These are phyloP conservation scores for Tympanuchus pallidicinctus DNA, from an alignment of 2,113 vertebrate genomes.

Conservation along the genomic window DNA sequence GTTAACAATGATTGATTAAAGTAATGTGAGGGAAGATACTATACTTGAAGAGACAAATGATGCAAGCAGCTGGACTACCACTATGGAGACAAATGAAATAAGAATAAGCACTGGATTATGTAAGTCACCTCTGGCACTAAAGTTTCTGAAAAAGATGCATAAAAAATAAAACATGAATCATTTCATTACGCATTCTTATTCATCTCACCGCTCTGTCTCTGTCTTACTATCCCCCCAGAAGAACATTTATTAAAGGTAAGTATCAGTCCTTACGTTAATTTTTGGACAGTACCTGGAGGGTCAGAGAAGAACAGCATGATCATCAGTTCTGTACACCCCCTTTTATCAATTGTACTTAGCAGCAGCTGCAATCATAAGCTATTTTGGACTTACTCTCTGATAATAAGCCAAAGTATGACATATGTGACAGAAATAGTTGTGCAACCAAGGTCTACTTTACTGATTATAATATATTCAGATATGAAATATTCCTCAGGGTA, in stretches of 20 bases:
- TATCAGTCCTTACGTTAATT: neutral
- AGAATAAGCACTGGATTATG: constrained; percentile 55
- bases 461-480: constrained; percentile 73
- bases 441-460: constrained; percentile 16
- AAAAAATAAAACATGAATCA: neutral
- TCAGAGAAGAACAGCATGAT: neutral
- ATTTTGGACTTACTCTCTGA: neutral
- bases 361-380: neutral
- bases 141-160: neutral
- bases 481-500: constrained; percentile 54
- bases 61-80: neutral
- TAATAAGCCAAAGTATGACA: constrained; percentile 19
- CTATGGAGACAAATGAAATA: constrained; percentile 27
- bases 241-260: constrained; percentile 21
- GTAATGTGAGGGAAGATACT: constrained; percentile 37
- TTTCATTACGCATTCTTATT: neutral
- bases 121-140: constrained; percentile 10
- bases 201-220: neutral
- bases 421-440: constrained; percentile 21
- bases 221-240: neutral
- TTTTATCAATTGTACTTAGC: constrained; percentile 26
- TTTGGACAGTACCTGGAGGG: neutral
- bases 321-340: neutral
- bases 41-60: constrained; percentile 45
- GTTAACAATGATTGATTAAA: constrained; percentile 54